Evolutionary conservation across 2,797 vertebrate genomes (phyloP).

Genomic region (Eulemur coronatus): DNA sequence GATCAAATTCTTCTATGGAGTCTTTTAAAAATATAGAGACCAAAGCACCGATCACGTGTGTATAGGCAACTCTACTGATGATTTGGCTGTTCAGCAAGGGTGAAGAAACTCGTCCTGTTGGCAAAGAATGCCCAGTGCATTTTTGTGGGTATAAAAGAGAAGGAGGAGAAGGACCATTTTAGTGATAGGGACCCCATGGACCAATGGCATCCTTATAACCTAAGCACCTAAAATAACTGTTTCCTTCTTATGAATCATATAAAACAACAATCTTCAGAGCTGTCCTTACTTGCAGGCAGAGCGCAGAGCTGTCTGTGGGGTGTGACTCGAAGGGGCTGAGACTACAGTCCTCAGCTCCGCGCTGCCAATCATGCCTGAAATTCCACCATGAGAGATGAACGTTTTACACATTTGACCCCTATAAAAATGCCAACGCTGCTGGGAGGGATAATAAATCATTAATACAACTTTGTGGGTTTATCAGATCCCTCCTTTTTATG

Average conservation of each 20-base stretch:
- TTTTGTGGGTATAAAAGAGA: background rate
- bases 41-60: accelerated
- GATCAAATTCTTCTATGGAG: background rate
- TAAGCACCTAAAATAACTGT: background rate
- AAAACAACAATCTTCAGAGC: background rate
- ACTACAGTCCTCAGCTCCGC: background rate
- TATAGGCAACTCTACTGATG: accelerated
- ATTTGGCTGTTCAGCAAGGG: background rate
- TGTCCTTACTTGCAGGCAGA: background rate
- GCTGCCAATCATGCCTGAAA: constrained; percentile 55
- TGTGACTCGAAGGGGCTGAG: background rate
- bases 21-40: background rate
- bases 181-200: background rate
- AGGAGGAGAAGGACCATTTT: background rate
- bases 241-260: background rate
- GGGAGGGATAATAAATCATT: constrained; percentile 43
- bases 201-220: background rate
- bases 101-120: accelerated
- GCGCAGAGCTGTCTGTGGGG: background rate
- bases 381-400: constrained; percentile 17
- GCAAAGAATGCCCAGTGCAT: background rate
- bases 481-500: background rate
- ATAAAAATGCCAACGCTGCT: constrained; percentile 38
- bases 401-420: constrained; percentile 55
- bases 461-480: constrained; percentile 26